Evolutionary conservation across 2,113 vertebrate genomes (phyloP), one percentile per base, ranked within the genome.

Genomic region (Bufo bufo): DNA sequence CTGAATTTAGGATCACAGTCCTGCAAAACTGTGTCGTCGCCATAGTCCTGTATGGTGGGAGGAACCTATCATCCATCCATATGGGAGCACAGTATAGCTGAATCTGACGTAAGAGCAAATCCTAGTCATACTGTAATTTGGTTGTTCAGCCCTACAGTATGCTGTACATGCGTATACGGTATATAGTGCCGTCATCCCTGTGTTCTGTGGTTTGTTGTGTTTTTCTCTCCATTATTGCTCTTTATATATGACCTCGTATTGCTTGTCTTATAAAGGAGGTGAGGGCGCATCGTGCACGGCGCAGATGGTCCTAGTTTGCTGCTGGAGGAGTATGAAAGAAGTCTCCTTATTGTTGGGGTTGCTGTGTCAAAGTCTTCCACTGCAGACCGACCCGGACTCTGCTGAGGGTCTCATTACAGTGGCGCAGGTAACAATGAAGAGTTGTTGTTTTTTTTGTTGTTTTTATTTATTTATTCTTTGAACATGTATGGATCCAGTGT

Each of bases 261-360:
- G 16, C 17, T 77, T 10, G 0, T 86, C n/a, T 74, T 43, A 72
- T n/a, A 2, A 49, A 75, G 87, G 47, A 7, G 77, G 14, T 17
- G 87, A 84, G 19, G 84, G 66, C 13, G 92, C 93, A 83, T 85
- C 74, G 0, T 97, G 96, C 93, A 99, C 97, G 0, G 98, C 98
- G 89, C 98, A 99, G 89, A 98, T 98, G 97, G 97, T 99, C 81
- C 94, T 99, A 89, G 96, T 99, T 0, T 99, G 97, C 89, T 99
- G 98, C 91, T 99, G 98, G 98, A 95, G 98, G 92, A 98, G 96
- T 89, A 98, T 99, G 98, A 99, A 99, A 94, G 98, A 99, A 92
- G 96, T 98, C 23, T 96, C 97, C 90, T 94, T 99, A 91, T 95
- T 99, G 79, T 90, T 99, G 6, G 98, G 98, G 52, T 94, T 96